A percentile compares a stretch with the other conserved stretches of the same genome.
phyloP scores from a whole-genome alignment of 2,797 vertebrate genomes.

The Manis javanica region DNA sequence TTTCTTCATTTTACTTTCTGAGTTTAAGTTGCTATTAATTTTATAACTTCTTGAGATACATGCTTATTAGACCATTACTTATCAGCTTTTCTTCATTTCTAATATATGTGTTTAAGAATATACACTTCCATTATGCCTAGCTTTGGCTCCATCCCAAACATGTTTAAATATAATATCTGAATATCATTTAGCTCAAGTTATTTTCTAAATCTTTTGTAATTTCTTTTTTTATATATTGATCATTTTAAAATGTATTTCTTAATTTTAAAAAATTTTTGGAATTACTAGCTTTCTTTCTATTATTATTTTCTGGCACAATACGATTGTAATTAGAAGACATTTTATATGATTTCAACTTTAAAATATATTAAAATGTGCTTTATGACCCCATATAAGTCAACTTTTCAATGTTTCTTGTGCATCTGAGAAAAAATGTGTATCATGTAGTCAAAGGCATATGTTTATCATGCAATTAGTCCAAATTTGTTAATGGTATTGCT shows the following conservation, averaged over 20 bases:
- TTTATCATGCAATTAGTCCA: background rate
- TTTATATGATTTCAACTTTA: background rate
- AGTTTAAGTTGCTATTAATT: background rate
- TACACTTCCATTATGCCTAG: background rate
- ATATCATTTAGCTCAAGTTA: background rate
- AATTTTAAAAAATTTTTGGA: background rate
- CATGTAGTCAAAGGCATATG: background rate
- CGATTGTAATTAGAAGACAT: background rate
- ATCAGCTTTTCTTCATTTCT: background rate
- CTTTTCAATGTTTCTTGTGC: background rate
- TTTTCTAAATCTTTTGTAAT: background rate
- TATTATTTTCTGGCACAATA: background rate
- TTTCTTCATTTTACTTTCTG: background rate
- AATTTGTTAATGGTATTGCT: background rate
- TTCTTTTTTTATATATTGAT: background rate
- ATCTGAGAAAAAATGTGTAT: background rate
- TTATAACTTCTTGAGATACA: slow-evolving; percentile 6
- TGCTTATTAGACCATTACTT: background rate
- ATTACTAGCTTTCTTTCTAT: background rate
- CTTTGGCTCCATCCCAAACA: background rate
- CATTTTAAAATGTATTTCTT: background rate
- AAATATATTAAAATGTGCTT: background rate
- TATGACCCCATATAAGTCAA: background rate
- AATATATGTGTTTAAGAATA: background rate
- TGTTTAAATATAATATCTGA: background rate